These are phyloP conservation scores for Hyphantria cunea DNA, from an alignment of 1,140 invertebrate genomes.

Conservation along the genomic window DNA sequence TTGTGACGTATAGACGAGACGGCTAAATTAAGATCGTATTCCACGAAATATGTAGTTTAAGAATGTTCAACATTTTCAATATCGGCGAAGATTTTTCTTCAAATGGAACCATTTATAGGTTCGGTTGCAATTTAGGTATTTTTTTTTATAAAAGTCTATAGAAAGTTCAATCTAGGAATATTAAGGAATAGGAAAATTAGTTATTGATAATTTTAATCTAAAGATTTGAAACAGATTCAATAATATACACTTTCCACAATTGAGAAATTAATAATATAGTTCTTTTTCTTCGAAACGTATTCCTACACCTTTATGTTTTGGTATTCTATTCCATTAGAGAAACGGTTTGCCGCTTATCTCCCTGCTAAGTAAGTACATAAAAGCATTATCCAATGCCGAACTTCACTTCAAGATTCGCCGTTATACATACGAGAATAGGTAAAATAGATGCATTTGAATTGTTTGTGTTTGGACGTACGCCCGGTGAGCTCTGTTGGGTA, in stretches of 20 bases:
- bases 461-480: slow-evolving; percentile 26
- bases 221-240: too few species aligned
- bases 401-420: slow-evolving; percentile 20
- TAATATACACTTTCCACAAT: too few species aligned
- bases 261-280: too few species aligned
- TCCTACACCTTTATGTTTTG: too few species aligned
- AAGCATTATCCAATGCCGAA: slow-evolving; percentile 14
- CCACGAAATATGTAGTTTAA: neutral
- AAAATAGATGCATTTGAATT: slow-evolving; percentile 22
- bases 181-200: too few species aligned
- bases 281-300: too few species aligned
- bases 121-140: too few species aligned
- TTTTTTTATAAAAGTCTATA: too few species aligned
- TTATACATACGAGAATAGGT: slow-evolving; percentile 28
- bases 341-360: too few species aligned
- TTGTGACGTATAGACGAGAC: slow-evolving; percentile 26
- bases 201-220: too few species aligned
- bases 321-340: too few species aligned
- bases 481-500: slow-evolving; percentile 18
- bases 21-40: slow-evolving; percentile 20
- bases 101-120: neutral
- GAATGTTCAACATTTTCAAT: slow-evolving; percentile 14
- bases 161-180: too few species aligned
- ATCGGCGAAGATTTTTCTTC: neutral
- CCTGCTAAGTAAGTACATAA: slow-evolving; percentile 15